These are phyloP conservation scores for Nebria brevicollis DNA, from an alignment of 2,888 invertebrate species.

Conservation along the genomic window DNA sequence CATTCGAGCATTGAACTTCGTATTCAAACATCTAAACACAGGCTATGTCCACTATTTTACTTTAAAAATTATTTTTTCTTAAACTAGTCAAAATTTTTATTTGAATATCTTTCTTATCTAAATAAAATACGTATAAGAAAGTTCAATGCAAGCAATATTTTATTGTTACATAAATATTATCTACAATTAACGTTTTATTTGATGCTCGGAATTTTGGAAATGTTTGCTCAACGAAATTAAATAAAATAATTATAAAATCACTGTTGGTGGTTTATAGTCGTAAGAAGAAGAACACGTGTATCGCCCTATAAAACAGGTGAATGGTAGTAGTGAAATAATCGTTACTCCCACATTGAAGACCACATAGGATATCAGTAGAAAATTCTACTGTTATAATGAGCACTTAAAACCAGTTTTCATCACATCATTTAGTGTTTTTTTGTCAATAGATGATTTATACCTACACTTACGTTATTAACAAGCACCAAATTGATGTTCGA, in stretches of 20 bases:
- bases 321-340: not conserved
- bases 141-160: no score
- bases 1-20: no score
- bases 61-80: no score
- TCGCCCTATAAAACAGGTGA: not conserved
- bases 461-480: slow-evolving; percentile 30
- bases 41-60: no score
- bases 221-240: no score
- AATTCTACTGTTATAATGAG: slow-evolving; percentile 26
- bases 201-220: no score
- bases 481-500: slow-evolving; percentile 21
- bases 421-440: slow-evolving; percentile 17
- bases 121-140: no score
- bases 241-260: not conserved
- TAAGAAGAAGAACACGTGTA: not conserved
- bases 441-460: slow-evolving; percentile 38
- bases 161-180: no score
- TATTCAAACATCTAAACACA: no score
- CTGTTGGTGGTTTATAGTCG: not conserved
- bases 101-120: no score
- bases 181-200: no score
- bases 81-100: no score
- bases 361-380: slow-evolving; percentile 32
- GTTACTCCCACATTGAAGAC: slow-evolving; percentile 34
- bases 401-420: slow-evolving; percentile 30